Evolutionary conservation across 2,113 vertebrate species (phyloP).

Genomic region (Hypanus sabinus): DNA sequence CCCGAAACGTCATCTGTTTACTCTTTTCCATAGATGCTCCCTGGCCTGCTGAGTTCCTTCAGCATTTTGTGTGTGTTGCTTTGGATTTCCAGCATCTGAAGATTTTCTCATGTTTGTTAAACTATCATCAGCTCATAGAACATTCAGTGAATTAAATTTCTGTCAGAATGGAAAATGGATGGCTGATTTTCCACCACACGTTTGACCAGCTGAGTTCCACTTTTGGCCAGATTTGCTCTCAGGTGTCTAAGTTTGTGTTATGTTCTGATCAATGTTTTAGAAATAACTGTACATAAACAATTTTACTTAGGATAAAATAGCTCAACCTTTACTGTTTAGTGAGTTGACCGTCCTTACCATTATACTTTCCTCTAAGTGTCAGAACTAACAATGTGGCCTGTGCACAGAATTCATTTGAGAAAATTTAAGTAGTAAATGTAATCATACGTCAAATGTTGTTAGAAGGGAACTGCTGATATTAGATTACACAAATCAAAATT

Average conservation of each 20-base stretch:
- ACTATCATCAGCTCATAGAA: too few relatives aligned
- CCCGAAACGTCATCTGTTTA: too few relatives aligned
- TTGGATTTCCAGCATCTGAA: too few relatives aligned
- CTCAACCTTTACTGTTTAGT: neutral
- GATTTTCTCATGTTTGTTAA: too few relatives aligned
- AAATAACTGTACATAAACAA: neutral
- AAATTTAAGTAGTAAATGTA: neutral
- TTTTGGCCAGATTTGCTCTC: too few relatives aligned
- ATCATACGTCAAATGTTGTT: neutral
- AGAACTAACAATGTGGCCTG: neutral
- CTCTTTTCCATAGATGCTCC: too few relatives aligned
- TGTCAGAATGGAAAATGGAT: too few relatives aligned
- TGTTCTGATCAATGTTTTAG: neutral
- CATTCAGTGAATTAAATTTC: too few relatives aligned
- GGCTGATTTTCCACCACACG: too few relatives aligned
- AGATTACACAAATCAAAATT: slow-evolving; percentile 24
- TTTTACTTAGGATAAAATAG: neutral
- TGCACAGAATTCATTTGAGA: neutral
- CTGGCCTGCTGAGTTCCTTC: too few relatives aligned
- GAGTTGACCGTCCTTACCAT: neutral
- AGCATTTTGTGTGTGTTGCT: too few relatives aligned
- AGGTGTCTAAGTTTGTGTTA: neutral
- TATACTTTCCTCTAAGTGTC: neutral
- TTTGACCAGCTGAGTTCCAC: neutral
- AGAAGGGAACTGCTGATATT: neutral